These are phyloP conservation scores for Andricus quercusramuli DNA, from an alignment of 2,888 invertebrate genomes.

Conservation along the genomic window DNA sequence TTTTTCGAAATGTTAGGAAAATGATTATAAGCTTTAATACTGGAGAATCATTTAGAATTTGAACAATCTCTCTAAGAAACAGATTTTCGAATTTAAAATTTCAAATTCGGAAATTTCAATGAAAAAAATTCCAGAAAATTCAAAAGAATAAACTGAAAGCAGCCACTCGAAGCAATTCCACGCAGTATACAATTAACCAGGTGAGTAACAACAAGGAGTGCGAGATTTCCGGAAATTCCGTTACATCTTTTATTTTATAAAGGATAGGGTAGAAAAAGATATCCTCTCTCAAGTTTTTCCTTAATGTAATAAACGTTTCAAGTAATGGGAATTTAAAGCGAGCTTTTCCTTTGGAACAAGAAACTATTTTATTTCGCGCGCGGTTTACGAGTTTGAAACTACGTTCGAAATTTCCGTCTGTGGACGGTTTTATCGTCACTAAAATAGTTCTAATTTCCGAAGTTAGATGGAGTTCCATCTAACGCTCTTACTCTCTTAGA, in stretches of 20 bases:
- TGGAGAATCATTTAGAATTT: too few species aligned
- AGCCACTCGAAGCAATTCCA: too few species aligned
- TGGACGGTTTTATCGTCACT: slow-evolving; percentile 36
- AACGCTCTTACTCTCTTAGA: slow-evolving; percentile 8
- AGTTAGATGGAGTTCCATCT: slow-evolving; percentile 38
- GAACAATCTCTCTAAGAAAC: too few species aligned
- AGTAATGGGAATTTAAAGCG: slow-evolving; percentile 23
- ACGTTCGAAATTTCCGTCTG: slow-evolving; percentile 34
- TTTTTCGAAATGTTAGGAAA: too few species aligned
- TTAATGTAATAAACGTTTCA: slow-evolving; percentile 28
- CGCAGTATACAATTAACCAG: too few species aligned
- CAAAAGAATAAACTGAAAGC: too few species aligned
- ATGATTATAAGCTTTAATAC: too few species aligned
- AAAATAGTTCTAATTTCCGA: slow-evolving; percentile 40
- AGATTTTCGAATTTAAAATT: too few species aligned
- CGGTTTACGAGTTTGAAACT: slow-evolving; percentile 28
- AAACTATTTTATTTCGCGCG: slow-evolving; percentile 26
- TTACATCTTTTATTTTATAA: background rate
- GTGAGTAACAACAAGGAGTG: too few species aligned
- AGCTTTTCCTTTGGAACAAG: slow-evolving; percentile 31
- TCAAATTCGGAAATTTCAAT: too few species aligned
- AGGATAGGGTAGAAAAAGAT: background rate
- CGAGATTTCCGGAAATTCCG: too few species aligned
- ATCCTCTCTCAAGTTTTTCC: background rate
- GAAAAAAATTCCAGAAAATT: too few species aligned